phyloP scores from a whole-genome alignment of 1,140 invertebrate genomes.

The Drosophila bocqueti region DNA sequence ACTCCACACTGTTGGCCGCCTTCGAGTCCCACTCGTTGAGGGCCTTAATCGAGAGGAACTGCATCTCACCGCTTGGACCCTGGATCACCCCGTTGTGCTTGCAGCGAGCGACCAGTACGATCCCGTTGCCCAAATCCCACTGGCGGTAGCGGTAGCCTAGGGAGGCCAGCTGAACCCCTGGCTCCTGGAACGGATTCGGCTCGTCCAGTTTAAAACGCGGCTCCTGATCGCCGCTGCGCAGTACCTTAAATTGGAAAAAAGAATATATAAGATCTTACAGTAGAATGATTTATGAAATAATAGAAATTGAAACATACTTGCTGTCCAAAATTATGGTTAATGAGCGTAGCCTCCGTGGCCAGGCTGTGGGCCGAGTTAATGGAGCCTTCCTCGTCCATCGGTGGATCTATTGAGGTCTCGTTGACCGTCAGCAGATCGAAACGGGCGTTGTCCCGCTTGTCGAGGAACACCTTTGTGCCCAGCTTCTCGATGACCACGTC shows the following conservation, averaged over 20 bases:
- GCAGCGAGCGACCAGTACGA: conserved; percentile 95
- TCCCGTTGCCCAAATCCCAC: conserved; percentile 97
- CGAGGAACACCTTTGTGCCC: conserved; percentile 98
- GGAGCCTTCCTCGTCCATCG: conserved; percentile 96
- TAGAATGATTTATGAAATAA: not conserved
- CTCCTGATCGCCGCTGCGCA: conserved; percentile 88
- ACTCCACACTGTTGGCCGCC: conserved; percentile 97
- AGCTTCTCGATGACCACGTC: conserved; percentile 99
- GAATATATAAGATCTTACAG: too few species aligned
- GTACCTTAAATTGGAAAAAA: conserved; percentile 83
- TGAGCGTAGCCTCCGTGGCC: conserved; percentile 98
- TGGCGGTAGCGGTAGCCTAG: conserved; percentile 98
- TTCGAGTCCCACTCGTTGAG: conserved; percentile 99
- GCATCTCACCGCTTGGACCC: conserved; percentile 95
- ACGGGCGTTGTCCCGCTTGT: conserved; percentile 98
- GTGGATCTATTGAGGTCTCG: conserved; percentile 98
- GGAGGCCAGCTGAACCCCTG: conserved; percentile 95
- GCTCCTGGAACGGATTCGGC: conserved; percentile 97
- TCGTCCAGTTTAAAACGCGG: conserved; percentile 96
- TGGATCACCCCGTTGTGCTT: conserved; percentile 98
- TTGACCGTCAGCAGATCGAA: conserved; percentile 99
- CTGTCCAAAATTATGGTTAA: conserved; percentile 99
- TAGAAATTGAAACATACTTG: conserved; percentile 86
- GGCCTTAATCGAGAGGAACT: conserved; percentile 98
- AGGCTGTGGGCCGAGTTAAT: conserved; percentile 98